Evolutionary conservation across 2,888 invertebrate species (phyloP), one percentile per base, ranked within the genome.

Genomic region (Apamea monoglypha): DNA sequence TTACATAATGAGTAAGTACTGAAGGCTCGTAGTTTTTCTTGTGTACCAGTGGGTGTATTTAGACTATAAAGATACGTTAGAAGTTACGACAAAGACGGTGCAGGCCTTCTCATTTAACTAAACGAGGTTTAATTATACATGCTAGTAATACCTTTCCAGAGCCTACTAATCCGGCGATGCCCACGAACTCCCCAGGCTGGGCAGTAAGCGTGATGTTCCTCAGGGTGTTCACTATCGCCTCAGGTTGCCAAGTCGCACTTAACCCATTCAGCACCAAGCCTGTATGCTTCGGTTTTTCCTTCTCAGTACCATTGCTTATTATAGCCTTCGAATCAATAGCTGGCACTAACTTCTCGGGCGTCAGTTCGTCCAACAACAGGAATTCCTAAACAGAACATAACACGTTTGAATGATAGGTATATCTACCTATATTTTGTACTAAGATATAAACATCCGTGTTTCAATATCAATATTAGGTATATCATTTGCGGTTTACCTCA

Each of bases 161-260:
- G n/a, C 98, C 98, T 0, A 98, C 98, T 59, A 98, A 97, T 25
- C 98, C 98, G 64, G 98, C 98, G 2, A 98, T 95, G 2, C 98
- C 98, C 64, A 98, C 94, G 75, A 98, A 96, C 87, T 97, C 97
- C 59, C 97, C 97, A 63, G 96, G 97, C 32, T 94, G 93, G 0
- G 97, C 95, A 0, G 96, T 95, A 0, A 98, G 87, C 32, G 94
- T 95, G 8, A 98, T 90, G 64, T 97, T 93, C 56, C 97, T 96
- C 73, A 98, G 90, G 0, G 97, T 97, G 71, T 98, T 97, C 21
- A 97, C 96, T 25, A 97, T 97, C 5, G 96, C 94, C 69, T 96
- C 95, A 3, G 94, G 92, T 66, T 92, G 92, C 97, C 97, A 97
- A 74, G 96, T 91, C 76, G 95, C 92, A 90, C 95, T 97, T 88